These are phyloP conservation scores for Mustela lutreola DNA, from an alignment of 2,113 vertebrate species.

Conservation along the genomic window DNA sequence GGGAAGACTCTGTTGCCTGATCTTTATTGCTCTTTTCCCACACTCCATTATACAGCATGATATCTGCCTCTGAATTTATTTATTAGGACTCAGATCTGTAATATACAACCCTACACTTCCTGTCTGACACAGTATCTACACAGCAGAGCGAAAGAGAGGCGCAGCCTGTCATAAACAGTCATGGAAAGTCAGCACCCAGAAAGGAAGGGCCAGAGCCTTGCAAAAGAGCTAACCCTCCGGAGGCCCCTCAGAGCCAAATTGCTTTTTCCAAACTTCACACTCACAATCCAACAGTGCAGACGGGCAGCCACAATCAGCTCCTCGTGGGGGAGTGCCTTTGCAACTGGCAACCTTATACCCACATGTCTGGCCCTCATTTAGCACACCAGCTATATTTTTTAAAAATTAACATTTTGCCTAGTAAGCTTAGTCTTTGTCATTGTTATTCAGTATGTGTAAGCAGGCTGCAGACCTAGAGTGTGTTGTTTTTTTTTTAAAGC, in stretches of 20 bases:
- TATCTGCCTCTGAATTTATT: conserved; percentile 78
- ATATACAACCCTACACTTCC: conserved; percentile 69
- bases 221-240: conserved; percentile 44
- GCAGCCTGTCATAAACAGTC: conserved; percentile 56
- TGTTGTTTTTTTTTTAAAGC: not conserved
- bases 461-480: not conserved
- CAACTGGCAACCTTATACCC: conserved; percentile 57
- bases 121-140: conserved; percentile 55
- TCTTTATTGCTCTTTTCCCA: conserved; percentile 81
- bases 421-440: conserved; percentile 43
- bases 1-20: conserved; percentile 68
- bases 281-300: conserved; percentile 50
- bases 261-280: conserved; percentile 77
- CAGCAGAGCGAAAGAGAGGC: not conserved
- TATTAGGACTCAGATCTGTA: conserved; percentile 76
- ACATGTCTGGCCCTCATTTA: conserved; percentile 65
- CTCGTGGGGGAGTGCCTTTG: conserved; percentile 15
- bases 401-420: conserved; percentile 61
- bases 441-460: conserved; percentile 18
- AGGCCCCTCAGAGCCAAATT: conserved; percentile 68
- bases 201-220: conserved; percentile 52
- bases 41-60: conserved; percentile 73
- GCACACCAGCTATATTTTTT: not conserved
- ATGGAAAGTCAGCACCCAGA: conserved; percentile 60
- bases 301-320: conserved; percentile 54